These are phyloP conservation scores for Sternarchorhynchus goeldii DNA, from an alignment of 2,797 vertebrate genomes.

Conservation along the genomic window DNA sequence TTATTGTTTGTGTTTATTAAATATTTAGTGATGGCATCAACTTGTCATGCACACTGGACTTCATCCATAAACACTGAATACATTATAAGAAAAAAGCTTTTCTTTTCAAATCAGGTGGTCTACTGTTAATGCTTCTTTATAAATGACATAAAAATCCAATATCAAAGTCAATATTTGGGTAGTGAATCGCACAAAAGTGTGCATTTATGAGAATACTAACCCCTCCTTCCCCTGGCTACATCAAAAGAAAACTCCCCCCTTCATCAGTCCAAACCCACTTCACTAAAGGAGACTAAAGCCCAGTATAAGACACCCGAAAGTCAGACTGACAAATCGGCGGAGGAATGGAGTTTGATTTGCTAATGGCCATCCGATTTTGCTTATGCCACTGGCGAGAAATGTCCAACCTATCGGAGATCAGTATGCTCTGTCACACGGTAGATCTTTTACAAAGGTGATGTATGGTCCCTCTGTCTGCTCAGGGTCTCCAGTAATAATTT, in stretches of 20 bases:
- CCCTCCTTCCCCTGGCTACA: not conserved
- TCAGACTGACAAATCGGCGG: slow-evolving; percentile 21
- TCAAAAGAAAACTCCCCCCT: not conserved
- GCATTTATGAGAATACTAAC: not conserved
- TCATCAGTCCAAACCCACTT: not conserved
- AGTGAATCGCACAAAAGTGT: slow-evolving; percentile 11
- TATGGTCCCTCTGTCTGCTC: slow-evolving; percentile 34
- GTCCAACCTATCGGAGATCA: slow-evolving; percentile 42
- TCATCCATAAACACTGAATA: not conserved
- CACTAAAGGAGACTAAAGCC: not conserved
- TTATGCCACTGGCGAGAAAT: slow-evolving; percentile 43
- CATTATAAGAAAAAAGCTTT: not conserved
- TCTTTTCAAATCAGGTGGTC: not conserved
- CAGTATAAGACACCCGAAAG: slow-evolving; percentile 6
- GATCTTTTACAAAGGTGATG: slow-evolving; percentile 29
- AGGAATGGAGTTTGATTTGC: slow-evolving; percentile 3
- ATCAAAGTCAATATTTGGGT: not conserved
- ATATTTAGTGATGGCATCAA: not conserved
- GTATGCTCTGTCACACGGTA: slow-evolving; percentile 57
- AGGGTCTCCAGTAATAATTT: slow-evolving; percentile 48
- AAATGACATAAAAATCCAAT: not conserved
- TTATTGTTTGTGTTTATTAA: no score
- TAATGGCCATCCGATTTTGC: slow-evolving; percentile 7
- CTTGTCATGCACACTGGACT: not conserved
- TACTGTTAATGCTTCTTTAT: not conserved